Base-by-base conservation (phyloP, 2,797 vertebrate genomes). In the Nannoperca obscura region DNA sequence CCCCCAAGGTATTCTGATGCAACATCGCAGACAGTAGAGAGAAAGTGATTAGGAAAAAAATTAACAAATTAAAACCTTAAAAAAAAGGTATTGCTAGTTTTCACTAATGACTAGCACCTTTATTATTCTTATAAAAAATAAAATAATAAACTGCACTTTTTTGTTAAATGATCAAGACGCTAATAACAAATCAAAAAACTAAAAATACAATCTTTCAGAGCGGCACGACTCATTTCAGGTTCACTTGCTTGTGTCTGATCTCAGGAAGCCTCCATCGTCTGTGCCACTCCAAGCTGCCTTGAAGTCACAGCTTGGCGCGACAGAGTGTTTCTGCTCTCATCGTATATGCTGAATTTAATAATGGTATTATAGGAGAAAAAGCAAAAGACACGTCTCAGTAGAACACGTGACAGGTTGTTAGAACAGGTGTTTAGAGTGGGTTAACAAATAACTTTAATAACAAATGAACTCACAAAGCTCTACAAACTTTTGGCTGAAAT, bases 1-100 rank as follows among this genome's bases (percentile, higher is more conserved):
- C 91, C 66, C 85, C 95, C 14, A 97, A 97, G 96, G 96, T 97
- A 95, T 86, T 81, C 40, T 44, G 57, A 69, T 65, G 68, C 30
- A 47, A 17, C 14, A 27, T 42, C 0, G 10, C 15, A 47, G 30
- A 66, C 22, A n/a, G 34, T 36, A 62, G 15, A 27, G 24, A 27
- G 24, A 27, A 27, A 27, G 24, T 27, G 24, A 27, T 27, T 27
- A 27, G 24, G 2, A 27, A 27, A 27, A 2, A 27, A 1, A 27
- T 27, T 27, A 1, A 27, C 24, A 27, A 27, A 27, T 27, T 27
- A 27, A 27, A 27, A 27, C 24, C 24, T 27, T 27, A 27, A 1
- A 27, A 27, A 27, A 27, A 27, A 27, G 24, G 1, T 27, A 27
- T 27, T 27, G 24, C 24, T 27, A 27, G 24, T 27, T 27, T 1